phyloP scores from a whole-genome alignment of 2,113 vertebrate genomes.

The Ovibos moschatus region DNA sequence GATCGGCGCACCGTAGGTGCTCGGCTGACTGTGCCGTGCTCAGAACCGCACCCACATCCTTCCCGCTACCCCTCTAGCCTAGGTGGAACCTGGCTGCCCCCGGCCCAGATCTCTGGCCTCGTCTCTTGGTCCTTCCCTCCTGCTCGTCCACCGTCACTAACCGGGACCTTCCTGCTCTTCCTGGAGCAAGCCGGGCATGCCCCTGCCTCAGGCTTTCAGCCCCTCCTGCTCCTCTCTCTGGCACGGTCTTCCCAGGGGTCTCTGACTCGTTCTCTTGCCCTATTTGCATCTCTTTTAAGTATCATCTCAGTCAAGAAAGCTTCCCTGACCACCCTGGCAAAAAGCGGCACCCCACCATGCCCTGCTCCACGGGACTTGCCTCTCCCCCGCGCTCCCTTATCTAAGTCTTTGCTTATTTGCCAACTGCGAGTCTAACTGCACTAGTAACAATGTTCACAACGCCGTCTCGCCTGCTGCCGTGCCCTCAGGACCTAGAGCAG shows the following conservation, averaged over 20 bases:
- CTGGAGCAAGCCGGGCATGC: accelerated
- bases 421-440: neutral
- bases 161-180: too few relatives aligned
- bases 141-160: accelerated
- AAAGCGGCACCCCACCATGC: accelerated
- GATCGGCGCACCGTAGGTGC: neutral
- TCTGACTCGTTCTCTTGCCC: accelerated
- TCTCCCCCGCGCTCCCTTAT: accelerated
- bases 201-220: accelerated
- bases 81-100: neutral
- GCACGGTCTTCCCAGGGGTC: neutral
- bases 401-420: accelerated
- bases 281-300: neutral
- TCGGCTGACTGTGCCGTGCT: accelerated
- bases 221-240: neutral
- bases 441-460: neutral
- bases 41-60: neutral
- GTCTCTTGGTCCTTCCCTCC: too few relatives aligned
- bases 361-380: accelerated
- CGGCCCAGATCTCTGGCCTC: neutral
- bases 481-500: neutral
- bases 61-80: neutral
- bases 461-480: accelerated
- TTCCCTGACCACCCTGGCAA: neutral
- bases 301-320: neutral